Conservation (phyloP, 2,113 vertebrate species). For the Crypturellus undulatus region DNA sequence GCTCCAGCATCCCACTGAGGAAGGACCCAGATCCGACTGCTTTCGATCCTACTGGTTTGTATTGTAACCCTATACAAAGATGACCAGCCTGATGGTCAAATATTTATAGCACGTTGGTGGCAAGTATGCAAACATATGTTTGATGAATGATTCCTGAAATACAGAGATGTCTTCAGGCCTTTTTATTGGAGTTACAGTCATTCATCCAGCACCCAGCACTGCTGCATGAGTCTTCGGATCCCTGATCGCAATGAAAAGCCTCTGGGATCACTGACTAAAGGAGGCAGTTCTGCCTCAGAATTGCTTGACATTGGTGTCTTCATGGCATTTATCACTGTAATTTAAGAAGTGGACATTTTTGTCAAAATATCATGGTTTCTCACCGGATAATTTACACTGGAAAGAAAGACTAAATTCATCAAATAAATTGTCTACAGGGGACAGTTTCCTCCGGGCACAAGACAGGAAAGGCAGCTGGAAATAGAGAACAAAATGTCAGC, state of each 20-base stretch:
- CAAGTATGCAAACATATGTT: rapidly evolving
- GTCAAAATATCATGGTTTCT: neutral
- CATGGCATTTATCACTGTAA: neutral
- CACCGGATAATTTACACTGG: neutral
- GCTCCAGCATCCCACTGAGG: neutral
- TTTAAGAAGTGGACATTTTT: rapidly evolving
- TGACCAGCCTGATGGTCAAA: neutral
- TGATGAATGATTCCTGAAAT: neutral
- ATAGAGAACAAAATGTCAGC: slow-evolving; percentile 12
- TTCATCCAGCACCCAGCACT: neutral
- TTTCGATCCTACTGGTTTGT: neutral
- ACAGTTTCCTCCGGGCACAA: neutral
- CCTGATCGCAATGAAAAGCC: rapidly evolving
- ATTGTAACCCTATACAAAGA: neutral
- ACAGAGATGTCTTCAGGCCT: neutral
- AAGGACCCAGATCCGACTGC: neutral
- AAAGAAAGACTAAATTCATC: neutral
- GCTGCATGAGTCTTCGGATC: rapidly evolving
- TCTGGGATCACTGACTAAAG: neutral
- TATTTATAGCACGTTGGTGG: neutral
- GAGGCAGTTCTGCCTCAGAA: neutral
- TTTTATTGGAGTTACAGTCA: neutral
- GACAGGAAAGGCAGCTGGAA: neutral
- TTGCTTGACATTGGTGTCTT: neutral
- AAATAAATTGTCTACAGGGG: neutral